These are phyloP conservation scores for Heliconius hortense DNA, from an alignment of 2,888 invertebrate species.

Conservation along the genomic window DNA sequence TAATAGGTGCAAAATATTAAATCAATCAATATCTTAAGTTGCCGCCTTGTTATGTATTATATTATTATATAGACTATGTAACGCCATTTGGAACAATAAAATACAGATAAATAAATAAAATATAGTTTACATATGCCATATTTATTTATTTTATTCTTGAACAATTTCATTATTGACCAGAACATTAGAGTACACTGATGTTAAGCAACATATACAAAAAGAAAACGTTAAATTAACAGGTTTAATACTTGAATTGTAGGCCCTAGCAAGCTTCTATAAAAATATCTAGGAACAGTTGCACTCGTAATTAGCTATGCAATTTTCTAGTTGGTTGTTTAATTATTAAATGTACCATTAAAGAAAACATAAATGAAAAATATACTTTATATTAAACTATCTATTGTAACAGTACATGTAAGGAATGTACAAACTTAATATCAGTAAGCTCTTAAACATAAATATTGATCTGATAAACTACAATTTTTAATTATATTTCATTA, in stretches of 20 bases:
- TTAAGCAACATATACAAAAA: slow-evolving; percentile 50
- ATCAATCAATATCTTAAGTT: not conserved
- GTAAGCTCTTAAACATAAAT: slow-evolving; percentile 16
- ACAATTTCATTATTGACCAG: slow-evolving; percentile 53
- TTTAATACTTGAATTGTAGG: slow-evolving; percentile 39
- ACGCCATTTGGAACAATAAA: not conserved
- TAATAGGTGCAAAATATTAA: not conserved
- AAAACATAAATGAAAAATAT: slow-evolving; percentile 2
- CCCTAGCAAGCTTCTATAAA: slow-evolving; percentile 41
- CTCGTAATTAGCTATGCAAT: slow-evolving; percentile 29
- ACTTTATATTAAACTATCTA: slow-evolving; percentile 7
- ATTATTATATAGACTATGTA: not conserved
- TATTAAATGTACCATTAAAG: slow-evolving; percentile 1
- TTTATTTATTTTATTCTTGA: slow-evolving; percentile 58
- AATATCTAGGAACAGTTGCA: slow-evolving; percentile 43
- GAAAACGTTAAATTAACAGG: slow-evolving; percentile 30
- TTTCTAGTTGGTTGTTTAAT: slow-evolving; percentile 2
- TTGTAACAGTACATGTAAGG: slow-evolving; percentile 48
- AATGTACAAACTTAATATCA: slow-evolving; percentile 70
- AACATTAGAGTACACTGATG: slow-evolving; percentile 35
- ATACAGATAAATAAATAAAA: slow-evolving; percentile 11
- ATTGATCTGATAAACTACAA: slow-evolving; percentile 16
- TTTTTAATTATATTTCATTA: slow-evolving; percentile 1
- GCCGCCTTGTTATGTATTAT: not conserved
- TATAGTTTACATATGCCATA: slow-evolving; percentile 49